Base-by-base conservation (phyloP, 2,888 invertebrate genomes). In the Labia minor region DNA sequence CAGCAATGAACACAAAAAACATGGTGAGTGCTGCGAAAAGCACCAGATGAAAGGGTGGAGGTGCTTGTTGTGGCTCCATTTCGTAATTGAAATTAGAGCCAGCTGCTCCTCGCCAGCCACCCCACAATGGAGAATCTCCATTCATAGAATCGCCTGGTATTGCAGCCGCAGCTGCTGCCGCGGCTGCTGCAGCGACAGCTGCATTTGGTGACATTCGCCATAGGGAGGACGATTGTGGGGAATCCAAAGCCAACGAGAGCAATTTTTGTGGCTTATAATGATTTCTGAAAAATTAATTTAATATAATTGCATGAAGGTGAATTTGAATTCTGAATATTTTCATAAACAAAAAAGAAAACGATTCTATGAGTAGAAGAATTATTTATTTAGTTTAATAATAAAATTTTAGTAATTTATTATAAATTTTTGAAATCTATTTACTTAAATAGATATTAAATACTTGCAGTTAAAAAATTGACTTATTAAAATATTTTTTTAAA, bases 261-360 rank as follows among this genome's bases (percentile, higher is more conserved):
- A 88, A 75, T 71, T 88, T 89, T 72, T 90, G 90, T 0, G 89
- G 85, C 70, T 89, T 89, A 75, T 89, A 87, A 33, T 90, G 81
- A 72, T 89, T 88, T 64, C 88, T 87, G 75, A 65, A 78, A 78
- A n/a, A n/a, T n/a, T n/a, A n/a, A n/a, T n/a, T n/a, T n/a, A n/a
- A n/a, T n/a, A n/a, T n/a, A n/a, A n/a, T n/a, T n/a, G n/a, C n/a
- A 21, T 69, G 66, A 63, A 63, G 64, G n/a, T 21, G 62, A 67
- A 63, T 20, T 37, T 19, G 16, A 63, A 21, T 64, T 33, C 61
- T 37, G 11, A 49, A 37, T 19, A 37, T n/a, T n/a, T n/a, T n/a
- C n/a, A n/a, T n/a, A n/a, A n/a, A n/a, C 11, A 20, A 61, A 37
- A 64, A n/a, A 63, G 16, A 19, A 20, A 33, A 14, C 20, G 3